Conservation (phyloP, 2,113 vertebrate genomes). For the Pica pica region DNA sequence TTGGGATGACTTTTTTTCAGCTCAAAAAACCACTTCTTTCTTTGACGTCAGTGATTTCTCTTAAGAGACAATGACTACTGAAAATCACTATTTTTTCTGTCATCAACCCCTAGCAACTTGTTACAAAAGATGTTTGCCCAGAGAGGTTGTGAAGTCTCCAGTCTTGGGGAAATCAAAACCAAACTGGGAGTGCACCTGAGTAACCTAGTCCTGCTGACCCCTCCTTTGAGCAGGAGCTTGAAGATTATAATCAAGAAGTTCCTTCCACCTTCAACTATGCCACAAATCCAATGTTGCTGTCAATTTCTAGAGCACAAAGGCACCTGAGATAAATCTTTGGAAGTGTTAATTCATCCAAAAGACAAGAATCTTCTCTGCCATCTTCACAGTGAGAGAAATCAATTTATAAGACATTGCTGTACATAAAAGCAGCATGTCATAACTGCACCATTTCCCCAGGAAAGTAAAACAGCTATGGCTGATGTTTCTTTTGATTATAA, state of each 20-base stretch:
- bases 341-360: neutral
- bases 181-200: neutral
- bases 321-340: neutral
- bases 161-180: neutral
- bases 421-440: neutral
- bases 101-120: neutral
- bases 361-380: neutral
- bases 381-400: neutral
- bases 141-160: neutral
- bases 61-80: neutral
- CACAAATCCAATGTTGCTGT: neutral
- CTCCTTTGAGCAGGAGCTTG: neutral
- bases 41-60: neutral
- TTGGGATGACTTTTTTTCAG: neutral
- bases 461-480: neutral
- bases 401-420: neutral
- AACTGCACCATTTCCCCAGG: neutral
- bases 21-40: neutral
- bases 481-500: neutral
- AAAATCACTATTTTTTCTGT: neutral
- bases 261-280: neutral
- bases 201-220: neutral
- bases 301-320: neutral
- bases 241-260: neutral
- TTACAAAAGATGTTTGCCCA: neutral